These are phyloP conservation scores for Otis tarda DNA, from an alignment of 2,113 vertebrate species.

Conservation along the genomic window DNA sequence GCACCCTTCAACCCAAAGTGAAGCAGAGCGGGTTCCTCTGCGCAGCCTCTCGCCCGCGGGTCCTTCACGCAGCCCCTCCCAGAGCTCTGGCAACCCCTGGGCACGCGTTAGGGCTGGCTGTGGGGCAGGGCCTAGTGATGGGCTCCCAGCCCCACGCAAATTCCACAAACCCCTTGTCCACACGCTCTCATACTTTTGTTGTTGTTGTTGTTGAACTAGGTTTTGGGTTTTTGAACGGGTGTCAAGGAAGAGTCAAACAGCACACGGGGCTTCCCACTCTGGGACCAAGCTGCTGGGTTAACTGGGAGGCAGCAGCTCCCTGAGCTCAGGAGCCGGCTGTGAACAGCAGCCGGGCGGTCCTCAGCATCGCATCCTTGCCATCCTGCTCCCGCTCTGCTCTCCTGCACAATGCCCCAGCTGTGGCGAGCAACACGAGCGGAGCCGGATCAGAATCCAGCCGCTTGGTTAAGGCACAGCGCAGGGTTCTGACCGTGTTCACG, in stretches of 20 bases:
- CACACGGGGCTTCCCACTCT: not conserved
- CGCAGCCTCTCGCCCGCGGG: rapidly evolving
- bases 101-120: not conserved
- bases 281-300: not conserved
- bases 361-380: not conserved
- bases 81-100: not conserved
- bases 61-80: not conserved
- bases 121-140: not conserved
- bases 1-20: not conserved
- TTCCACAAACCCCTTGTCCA: not conserved
- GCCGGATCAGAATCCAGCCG: not conserved
- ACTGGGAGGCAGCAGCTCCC: not conserved
- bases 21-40: not conserved
- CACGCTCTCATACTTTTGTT: rapidly evolving
- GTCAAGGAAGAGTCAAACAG: not conserved
- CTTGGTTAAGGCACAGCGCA: not conserved
- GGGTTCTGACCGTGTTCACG: not conserved
- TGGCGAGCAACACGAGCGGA: rapidly evolving
- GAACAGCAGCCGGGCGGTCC: rapidly evolving
- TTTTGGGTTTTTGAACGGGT: not conserved
- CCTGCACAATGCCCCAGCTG: not conserved
- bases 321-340: not conserved
- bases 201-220: not conserved
- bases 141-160: not conserved
- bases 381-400: not conserved